Conservation (phyloP, 2,113 vertebrate genomes). For the Xenopus laevis region DNA sequence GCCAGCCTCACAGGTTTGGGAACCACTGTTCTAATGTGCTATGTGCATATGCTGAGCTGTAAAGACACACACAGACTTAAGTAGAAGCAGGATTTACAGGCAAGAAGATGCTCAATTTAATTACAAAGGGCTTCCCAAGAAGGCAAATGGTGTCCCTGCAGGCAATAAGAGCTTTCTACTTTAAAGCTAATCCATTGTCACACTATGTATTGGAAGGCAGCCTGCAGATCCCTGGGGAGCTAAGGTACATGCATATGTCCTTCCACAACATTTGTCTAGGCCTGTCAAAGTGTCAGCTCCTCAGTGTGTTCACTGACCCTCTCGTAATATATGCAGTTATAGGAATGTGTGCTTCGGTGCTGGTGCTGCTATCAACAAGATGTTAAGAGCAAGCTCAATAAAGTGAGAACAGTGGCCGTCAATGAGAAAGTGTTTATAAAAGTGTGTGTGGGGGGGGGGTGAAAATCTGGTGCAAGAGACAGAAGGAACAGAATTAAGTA, state of each 20-base stretch:
- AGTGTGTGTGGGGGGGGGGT: too few relatives aligned
- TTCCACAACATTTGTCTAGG: slow-evolving; percentile 32
- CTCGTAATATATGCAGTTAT: slow-evolving; percentile 30
- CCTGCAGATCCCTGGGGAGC: neutral
- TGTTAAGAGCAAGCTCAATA: neutral
- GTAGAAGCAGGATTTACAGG: neutral
- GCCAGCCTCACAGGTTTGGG: too few relatives aligned
- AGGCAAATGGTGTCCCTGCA: neutral
- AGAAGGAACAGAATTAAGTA: too few relatives aligned
- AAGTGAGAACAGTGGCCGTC: too few relatives aligned
- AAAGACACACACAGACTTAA: neutral
- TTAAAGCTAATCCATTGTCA: slow-evolving; percentile 22
- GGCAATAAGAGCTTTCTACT: neutral
- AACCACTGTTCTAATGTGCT: too few relatives aligned
- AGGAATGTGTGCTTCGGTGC: neutral
- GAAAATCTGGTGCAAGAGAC: too few relatives aligned
- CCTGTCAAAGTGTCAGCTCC: slow-evolving; percentile 26
- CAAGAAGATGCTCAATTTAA: neutral
- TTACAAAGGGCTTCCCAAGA: neutral
- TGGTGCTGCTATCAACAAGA: slow-evolving; percentile 2
- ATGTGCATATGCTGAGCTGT: too few relatives aligned
- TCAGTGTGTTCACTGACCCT: slow-evolving; percentile 29
- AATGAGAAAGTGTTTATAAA: too few relatives aligned
- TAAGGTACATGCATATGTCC: slow-evolving; percentile 30
- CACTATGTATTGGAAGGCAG: slow-evolving; percentile 17